Base-by-base conservation (phyloP, 2,888 invertebrate genomes). In the Chydorus sphaericus region DNA sequence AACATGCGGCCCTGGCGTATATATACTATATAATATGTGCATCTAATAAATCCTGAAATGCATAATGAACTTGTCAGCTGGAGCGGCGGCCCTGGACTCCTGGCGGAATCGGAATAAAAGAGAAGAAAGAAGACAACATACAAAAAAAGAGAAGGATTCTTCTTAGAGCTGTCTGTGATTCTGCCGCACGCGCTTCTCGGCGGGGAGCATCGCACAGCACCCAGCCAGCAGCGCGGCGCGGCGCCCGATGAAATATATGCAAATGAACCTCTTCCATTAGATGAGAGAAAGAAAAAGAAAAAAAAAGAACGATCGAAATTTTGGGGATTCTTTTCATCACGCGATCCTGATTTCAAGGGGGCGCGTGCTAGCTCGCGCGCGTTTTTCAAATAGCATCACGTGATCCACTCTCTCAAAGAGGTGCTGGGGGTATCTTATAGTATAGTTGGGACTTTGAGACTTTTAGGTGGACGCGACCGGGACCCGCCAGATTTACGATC, bases 51-150 rank as follows among this genome's bases (percentile, higher is more conserved):
- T 44, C 44, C 44, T 23, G 23, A 23, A 44, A 26, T 44, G 23
- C 23, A 44, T 44, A 44, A 44, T 44, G 44, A 44, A 44, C 44
- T 44, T 44, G 44, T 44, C 44, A 44, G 44, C 26, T 23, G 44
- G 23, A 26, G 44, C n/a, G n/a, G n/a, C n/a, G n/a, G n/a, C n/a
- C n/a, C n/a, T n/a, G n/a, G n/a, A n/a, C n/a, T n/a, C n/a, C n/a
- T n/a, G n/a, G n/a, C n/a, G n/a, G n/a, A n/a, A 14, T 16, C 36
- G 8, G 36, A 14, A 36, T 36, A 1, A n/a, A 36, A n/a, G 16
- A 16, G 16, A 44, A 20, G 28, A 6, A 23, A 20, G 44, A 44
- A 20, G 26, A 44, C 23, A n/a, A 44, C 3, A n/a, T 14, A 44
- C 23, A 4, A 44, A 44, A n/a, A 44, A 23, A 26, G 28, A 23